phyloP scores from a whole-genome alignment of 2,797 vertebrate genomes.

The Melanotaenia maccullochi region DNA sequence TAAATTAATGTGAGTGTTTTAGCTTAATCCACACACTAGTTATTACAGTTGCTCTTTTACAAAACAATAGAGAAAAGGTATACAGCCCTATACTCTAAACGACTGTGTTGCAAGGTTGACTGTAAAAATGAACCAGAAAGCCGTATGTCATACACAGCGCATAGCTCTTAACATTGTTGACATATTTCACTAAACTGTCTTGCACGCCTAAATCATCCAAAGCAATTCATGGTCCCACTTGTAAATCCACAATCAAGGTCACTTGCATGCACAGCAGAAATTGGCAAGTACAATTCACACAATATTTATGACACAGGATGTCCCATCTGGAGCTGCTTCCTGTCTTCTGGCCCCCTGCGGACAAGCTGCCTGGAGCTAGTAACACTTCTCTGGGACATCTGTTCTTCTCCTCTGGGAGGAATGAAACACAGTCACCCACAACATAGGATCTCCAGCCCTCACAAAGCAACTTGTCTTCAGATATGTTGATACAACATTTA shows the following conservation, averaged over 20 bases:
- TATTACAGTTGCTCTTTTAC: slow-evolving; percentile 13
- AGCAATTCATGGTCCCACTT: slow-evolving; percentile 48
- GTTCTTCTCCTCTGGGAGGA: slow-evolving; percentile 72
- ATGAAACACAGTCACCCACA: slow-evolving; percentile 52
- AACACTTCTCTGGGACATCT: slow-evolving; percentile 73
- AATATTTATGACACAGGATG: slow-evolving; percentile 80
- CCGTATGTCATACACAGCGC: slow-evolving; percentile 36
- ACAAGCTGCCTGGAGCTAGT: slow-evolving; percentile 50
- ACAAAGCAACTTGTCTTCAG: slow-evolving; percentile 54
- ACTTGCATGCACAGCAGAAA: slow-evolving; percentile 43
- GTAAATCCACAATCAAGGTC: slow-evolving; percentile 70
- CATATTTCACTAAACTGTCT: slow-evolving; percentile 34
- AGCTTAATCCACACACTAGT: slow-evolving; percentile 14
- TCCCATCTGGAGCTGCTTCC: slow-evolving; percentile 79
- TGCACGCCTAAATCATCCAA: slow-evolving; percentile 59
- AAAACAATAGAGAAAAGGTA: slow-evolving; percentile 5
- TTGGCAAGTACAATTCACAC: slow-evolving; percentile 66
- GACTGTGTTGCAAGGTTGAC: not conserved
- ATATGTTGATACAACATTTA: slow-evolving; percentile 33
- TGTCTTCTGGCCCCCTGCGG: slow-evolving; percentile 51
- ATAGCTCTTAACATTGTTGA: slow-evolving; percentile 36
- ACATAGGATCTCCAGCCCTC: slow-evolving; percentile 19
- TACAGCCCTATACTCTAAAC: slow-evolving; percentile 1
- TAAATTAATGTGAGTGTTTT: slow-evolving; percentile 40
- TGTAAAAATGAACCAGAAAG: not conserved